phyloP scores from a whole-genome alignment of 1,140 invertebrate species.

The Bombus breviceps region DNA sequence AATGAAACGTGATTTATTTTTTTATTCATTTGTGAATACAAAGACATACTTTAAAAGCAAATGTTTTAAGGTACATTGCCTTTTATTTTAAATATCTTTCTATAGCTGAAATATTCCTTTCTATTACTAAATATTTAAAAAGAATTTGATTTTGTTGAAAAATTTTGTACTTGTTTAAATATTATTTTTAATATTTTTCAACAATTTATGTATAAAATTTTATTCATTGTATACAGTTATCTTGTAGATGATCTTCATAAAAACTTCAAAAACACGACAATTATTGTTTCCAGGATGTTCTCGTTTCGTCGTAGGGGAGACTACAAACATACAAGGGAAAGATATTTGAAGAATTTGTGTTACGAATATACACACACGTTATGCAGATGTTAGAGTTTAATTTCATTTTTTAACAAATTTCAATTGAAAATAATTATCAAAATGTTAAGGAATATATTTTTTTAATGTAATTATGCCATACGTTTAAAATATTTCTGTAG shows the following conservation, averaged over 20 bases:
- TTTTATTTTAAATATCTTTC: neutral
- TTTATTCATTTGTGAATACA: conserved; percentile 45
- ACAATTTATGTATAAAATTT: conserved; percentile 21
- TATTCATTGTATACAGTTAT: conserved; percentile 23
- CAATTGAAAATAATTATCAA: conserved; percentile 6
- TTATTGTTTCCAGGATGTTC: conserved; percentile 73
- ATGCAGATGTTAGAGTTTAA: conserved; percentile 27
- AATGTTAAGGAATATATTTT: conserved; percentile 14
- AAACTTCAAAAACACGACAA: conserved; percentile 59
- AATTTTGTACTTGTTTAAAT: conserved; percentile 19
- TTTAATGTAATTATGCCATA: conserved; percentile 15
- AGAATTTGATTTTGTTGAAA: conserved; percentile 16
- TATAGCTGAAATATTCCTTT: neutral
- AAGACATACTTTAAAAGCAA: neutral
- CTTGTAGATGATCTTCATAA: conserved; percentile 41
- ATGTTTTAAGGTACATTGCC: neutral
- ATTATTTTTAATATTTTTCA: neutral
- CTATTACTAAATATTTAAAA: neutral
- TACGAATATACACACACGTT: neutral
- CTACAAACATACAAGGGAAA: conserved; percentile 58
- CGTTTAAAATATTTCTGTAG: neutral
- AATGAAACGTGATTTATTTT: conserved; percentile 53
- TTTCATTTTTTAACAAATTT: conserved; percentile 32
- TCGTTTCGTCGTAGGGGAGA: conserved; percentile 62
- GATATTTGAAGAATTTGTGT: conserved; percentile 58